Evolutionary conservation across 2,113 vertebrate species (phyloP).

Genomic region (Gymnogyps californianus): DNA sequence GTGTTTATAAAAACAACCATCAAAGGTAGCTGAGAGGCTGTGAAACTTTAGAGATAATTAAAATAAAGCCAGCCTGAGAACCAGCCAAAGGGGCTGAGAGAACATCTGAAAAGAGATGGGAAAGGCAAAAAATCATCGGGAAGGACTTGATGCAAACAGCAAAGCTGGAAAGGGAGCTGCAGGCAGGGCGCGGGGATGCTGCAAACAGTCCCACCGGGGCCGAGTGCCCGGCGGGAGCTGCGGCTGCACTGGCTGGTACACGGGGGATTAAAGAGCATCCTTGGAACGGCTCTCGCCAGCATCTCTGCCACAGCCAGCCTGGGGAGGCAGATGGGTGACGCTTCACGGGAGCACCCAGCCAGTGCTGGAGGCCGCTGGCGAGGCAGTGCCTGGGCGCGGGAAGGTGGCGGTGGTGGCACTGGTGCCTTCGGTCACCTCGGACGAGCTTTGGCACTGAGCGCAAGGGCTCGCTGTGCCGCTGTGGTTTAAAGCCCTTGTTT

Average conservation of each 20-base stretch:
- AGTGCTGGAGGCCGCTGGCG: background rate
- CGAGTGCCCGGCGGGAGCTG: background rate
- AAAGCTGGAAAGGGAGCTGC: background rate
- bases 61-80: background rate
- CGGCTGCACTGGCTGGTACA: background rate
- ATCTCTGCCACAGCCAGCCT: background rate
- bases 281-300: accelerated
- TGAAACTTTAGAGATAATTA: background rate
- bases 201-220: background rate
- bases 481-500: background rate
- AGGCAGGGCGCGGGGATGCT: background rate
- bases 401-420: background rate
- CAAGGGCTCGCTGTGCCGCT: background rate
- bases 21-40: background rate
- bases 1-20: background rate
- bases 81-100: background rate
- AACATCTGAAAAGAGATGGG: background rate
- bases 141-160: background rate
- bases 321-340: background rate
- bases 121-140: background rate
- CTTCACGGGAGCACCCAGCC: background rate
- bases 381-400: background rate
- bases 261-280: background rate
- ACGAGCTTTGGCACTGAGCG: accelerated
- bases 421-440: accelerated